phyloP scores from a whole-genome alignment of 2,888 invertebrate genomes.

The Eudemis profundana region DNA sequence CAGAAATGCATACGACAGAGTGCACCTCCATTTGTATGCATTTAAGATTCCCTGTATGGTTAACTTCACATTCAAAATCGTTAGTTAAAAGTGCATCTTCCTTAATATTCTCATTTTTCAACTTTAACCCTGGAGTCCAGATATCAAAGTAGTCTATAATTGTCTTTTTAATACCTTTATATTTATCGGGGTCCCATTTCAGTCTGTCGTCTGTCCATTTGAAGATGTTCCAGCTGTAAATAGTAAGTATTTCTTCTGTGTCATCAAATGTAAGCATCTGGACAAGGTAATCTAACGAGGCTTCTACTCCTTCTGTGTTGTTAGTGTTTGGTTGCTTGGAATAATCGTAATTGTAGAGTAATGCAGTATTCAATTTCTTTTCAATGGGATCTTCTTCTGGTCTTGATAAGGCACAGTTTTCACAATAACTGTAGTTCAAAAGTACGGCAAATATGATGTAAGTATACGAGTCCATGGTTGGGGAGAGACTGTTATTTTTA shows the following conservation, averaged over 20 bases:
- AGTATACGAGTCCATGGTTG: constrained; percentile 19
- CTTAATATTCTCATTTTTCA: constrained; percentile 50
- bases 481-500: constrained; percentile 3
- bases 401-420: constrained; percentile 21
- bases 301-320: constrained; percentile 13
- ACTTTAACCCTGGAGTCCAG: constrained; percentile 54
- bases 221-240: constrained; percentile 47
- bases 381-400: constrained; percentile 3
- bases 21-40: background rate
- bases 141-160: constrained; percentile 32
- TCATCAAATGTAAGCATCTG: background rate
- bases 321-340: background rate
- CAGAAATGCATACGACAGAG: background rate
- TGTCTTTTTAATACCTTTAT: constrained; percentile 49
- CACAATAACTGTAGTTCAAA: constrained; percentile 1
- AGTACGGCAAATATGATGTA: background rate
- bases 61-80: background rate
- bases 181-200: constrained; percentile 57
- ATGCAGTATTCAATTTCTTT: background rate
- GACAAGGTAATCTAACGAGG: background rate
- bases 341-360: background rate
- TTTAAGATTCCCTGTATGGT: constrained; percentile 14
- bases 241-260: constrained; percentile 14
- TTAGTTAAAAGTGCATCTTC: background rate
- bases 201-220: constrained; percentile 56